Evolutionary conservation across 2,797 vertebrate genomes (phyloP), one percentile per base, ranked within the genome.

Genomic region (Rhinatrema bivittatum): DNA sequence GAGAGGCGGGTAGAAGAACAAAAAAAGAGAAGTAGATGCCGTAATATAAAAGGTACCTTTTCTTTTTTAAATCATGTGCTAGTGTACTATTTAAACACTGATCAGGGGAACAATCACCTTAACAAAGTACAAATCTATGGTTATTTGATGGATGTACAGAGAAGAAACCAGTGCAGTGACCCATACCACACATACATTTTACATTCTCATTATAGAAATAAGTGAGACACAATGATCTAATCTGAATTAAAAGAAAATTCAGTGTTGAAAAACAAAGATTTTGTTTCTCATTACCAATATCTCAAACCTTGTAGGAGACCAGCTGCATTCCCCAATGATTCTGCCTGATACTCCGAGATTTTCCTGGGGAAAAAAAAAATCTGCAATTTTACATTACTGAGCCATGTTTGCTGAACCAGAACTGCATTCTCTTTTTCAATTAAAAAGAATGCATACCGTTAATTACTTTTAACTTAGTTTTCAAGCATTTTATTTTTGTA

Each of bases 391-490:
- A n/a, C n/a, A n/a, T 42, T 11, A 42, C 39, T 36, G 25, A 55
- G 39, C 35, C 23, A 54, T 2, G 24, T 17, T 30, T 56, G 25
- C 42, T 60, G 49, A 73, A 42, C 39, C 44, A 55, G 46, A 59
- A 52, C 56, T 49, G 24, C 40, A 40, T 52, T 68, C 69, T 60
- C 45, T 22, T 23, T 58, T 71, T 60, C 36, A 65, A 62, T 68
- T 70, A 65, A 62, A n/a, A 74, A 68, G 30, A 67, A 77, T 72
- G 46, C 29, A 53, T 3, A 27, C 3, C 6, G 3, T 52, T 78
- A 64, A 73, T 72, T 72, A 64, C 42, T 63, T 63, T 59, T 43
- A 64, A 63, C 41, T 65, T 69, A 46, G 10, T 5, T 48, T 54
- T 66, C 11, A 41, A 19, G 3, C 29, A 3, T 36, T 27, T 41